Evolutionary conservation across 35 echinoderm and acorn worm genomes (phyloP).

Genomic region (Lytechinus variegatus): DNA sequence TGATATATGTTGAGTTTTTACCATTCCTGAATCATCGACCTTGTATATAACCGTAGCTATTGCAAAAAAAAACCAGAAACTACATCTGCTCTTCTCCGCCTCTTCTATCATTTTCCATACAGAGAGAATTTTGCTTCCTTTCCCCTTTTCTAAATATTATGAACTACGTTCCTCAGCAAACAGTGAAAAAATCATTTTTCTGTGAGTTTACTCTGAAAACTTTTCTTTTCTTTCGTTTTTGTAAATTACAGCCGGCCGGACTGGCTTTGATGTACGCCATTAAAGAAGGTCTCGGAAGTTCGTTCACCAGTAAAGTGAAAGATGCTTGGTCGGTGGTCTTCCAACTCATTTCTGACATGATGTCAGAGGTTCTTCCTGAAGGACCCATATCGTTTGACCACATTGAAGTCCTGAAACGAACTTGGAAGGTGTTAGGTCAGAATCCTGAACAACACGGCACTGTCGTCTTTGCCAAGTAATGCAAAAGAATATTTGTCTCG

Average conservation of each 20-base stretch:
- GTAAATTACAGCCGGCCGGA: not conserved
- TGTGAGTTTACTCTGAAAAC: not conserved
- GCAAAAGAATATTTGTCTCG: not conserved
- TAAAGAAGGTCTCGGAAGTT: not conserved
- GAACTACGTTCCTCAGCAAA: no score
- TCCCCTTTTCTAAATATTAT: no score
- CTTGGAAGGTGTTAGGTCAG: slow-evolving; percentile 44
- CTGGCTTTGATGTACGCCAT: slow-evolving; percentile 27
- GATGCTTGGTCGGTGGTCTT: not conserved
- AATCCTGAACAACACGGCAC: slow-evolving; percentile 52
- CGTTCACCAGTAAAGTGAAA: not conserved
- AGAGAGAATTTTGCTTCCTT: no score
- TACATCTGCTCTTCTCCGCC: no score
- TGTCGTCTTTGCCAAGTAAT: slow-evolving; percentile 56
- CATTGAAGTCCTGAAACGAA: slow-evolving; percentile 22
- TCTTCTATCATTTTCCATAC: no score
- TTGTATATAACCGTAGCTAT: no score
- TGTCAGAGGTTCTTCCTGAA: slow-evolving; percentile 35
- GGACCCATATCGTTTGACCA: slow-evolving; percentile 34
- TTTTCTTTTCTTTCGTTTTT: not conserved
- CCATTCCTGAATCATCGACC: no score
- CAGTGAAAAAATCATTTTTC: no score
- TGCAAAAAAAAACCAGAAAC: no score
- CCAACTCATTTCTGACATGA: not conserved
- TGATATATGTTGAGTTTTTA: no score